Conservation (phyloP, 2,797 vertebrate species). For the Cetoscarus ocellatus region DNA sequence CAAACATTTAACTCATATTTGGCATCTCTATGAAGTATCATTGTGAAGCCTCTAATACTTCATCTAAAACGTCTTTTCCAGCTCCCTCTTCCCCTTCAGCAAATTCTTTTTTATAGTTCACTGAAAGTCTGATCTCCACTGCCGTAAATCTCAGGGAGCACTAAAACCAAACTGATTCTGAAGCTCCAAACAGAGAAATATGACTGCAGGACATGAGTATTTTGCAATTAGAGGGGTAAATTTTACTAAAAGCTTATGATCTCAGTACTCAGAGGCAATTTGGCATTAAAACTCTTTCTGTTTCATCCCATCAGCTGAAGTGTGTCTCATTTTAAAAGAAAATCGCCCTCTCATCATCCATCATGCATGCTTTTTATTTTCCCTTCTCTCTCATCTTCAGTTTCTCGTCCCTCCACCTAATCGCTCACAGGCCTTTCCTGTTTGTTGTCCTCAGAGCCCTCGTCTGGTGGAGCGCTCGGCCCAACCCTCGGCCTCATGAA, state of each 20-base stretch:
- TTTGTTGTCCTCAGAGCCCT: slow-evolving; percentile 49
- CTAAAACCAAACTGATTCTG: slow-evolving; percentile 11
- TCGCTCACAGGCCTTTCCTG: background rate
- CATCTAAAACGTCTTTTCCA: background rate
- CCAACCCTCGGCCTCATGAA: slow-evolving; percentile 94
- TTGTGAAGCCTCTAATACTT: background rate
- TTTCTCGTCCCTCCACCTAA: slow-evolving; percentile 22
- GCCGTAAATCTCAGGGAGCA: slow-evolving; percentile 8
- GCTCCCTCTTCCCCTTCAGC: background rate
- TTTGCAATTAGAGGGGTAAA: slow-evolving; percentile 11
- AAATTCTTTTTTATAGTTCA: background rate
- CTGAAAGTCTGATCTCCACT: slow-evolving; percentile 1
- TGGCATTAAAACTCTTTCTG: slow-evolving; percentile 14
- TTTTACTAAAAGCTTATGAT: slow-evolving; percentile 42
- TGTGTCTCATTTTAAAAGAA: slow-evolving; percentile 20
- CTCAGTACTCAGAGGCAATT: slow-evolving; percentile 8
- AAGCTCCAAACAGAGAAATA: slow-evolving; percentile 27
- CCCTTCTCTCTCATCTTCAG: slow-evolving; percentile 2
- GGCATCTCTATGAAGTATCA: no score
- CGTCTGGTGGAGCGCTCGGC: slow-evolving; percentile 82
- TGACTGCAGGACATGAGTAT: slow-evolving; percentile 11
- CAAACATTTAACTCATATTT: no score
- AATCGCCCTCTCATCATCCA: slow-evolving; percentile 16
- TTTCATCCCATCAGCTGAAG: slow-evolving; percentile 32
- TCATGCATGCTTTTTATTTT: slow-evolving; percentile 10